Evolutionary conservation across 53 echinoderm and acorn worm species (phyloP), one percentile per base, ranked within the genome.

Genomic region (Luidia sarsii): DNA sequence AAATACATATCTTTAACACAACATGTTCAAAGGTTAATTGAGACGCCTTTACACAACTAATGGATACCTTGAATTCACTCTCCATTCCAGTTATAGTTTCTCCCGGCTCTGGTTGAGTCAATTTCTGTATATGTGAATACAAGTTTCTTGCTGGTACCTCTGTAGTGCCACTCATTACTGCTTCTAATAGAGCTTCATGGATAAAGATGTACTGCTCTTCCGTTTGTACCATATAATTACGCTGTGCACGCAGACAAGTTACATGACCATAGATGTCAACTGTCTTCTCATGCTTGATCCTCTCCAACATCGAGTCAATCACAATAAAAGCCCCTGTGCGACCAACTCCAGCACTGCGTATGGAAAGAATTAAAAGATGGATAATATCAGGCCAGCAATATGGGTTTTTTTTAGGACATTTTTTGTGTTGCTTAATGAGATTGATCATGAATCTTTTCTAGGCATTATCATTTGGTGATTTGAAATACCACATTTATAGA

Each of bases 181-280:
- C 99, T 65, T 97, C 99, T 36, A 94, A 74, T 34, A 97, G 85
- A n/a, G 99, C 94, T 84, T 97, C 94, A 56, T 94, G 94, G 75
- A 94, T 94, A 53, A 94, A 97, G 67, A 97, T 84, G 53, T 97
- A 97, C 63, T 94, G 94, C 61, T 97, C 99, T 57, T 97, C 99
- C 4, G 99, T 97, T 75, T 97, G 99, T 29, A 97, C 99, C 99
- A 97, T 94, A 89, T 97, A 97, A 79, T 97, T 97, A 43, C 99
- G 81, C 50, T 94, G 99, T 25, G 99, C 94, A 10, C 91, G 69
- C 52, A 94, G 85, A 48, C 94, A 94, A 41, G 94, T 94, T 83
- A 91, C 91, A 43, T 97, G 99, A 67, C 99, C 99, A 33, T 97
- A 97, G 73, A 97, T 97, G 80, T 97, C 99, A 36, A 97, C 94